These are phyloP conservation scores for Acridotheres tristis DNA, from an alignment of 2,797 vertebrate genomes.

Conservation along the genomic window DNA sequence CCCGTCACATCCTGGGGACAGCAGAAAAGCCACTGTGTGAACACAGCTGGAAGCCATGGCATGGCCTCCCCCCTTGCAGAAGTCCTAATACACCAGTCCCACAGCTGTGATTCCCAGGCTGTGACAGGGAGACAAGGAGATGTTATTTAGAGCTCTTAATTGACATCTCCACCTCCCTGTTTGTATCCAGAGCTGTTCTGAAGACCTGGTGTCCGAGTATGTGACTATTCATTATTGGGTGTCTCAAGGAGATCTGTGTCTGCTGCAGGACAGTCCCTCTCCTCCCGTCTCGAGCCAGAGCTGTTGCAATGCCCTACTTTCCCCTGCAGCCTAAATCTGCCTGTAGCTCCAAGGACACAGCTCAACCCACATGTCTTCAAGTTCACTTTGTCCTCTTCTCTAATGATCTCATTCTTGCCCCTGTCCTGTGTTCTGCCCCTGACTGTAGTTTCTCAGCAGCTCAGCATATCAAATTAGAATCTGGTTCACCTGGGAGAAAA, in stretches of 20 bases:
- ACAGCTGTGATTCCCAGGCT: accelerated
- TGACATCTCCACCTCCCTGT: not conserved
- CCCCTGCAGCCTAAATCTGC: not conserved
- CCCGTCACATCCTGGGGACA: not conserved
- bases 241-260: not conserved
- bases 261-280: not conserved
- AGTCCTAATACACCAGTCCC: not conserved
- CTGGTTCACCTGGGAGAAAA: not conserved
- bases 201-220: accelerated
- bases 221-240: not conserved
- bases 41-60: accelerated
- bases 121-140: not conserved
- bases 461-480: not conserved
- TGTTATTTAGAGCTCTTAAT: not conserved
- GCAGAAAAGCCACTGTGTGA: not conserved
- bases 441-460: not conserved
- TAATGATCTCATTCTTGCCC: not conserved
- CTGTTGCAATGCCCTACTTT: not conserved
- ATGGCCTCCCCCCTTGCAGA: accelerated
- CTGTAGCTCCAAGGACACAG: not conserved
- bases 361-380: not conserved
- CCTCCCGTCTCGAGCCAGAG: accelerated
- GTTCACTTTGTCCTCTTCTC: not conserved
- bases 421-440: not conserved
- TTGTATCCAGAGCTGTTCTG: not conserved